Conservation (phyloP, 2,797 vertebrate species). For the Cetoscarus ocellatus region DNA sequence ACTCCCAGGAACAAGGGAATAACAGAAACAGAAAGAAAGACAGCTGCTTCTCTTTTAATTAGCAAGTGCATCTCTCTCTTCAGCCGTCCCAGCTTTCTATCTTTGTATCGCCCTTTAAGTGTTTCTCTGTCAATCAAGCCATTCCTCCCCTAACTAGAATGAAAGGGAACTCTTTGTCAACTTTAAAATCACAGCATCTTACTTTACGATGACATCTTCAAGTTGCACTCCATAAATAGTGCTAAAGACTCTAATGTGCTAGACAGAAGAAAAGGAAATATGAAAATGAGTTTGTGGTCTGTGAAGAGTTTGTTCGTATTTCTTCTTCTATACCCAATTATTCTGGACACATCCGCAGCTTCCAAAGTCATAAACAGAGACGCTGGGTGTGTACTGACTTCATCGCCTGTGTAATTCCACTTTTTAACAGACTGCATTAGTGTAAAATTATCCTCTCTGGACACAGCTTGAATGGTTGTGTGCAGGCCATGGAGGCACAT, state of each 20-base stretch:
- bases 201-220: slow-evolving; percentile 59
- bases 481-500: slow-evolving; percentile 25
- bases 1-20: slow-evolving; percentile 84
- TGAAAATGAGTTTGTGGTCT: slow-evolving; percentile 42
- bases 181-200: slow-evolving; percentile 67
- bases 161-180: slow-evolving; percentile 76
- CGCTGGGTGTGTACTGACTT: slow-evolving; percentile 36
- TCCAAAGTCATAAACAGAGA: slow-evolving; percentile 41
- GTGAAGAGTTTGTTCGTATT: slow-evolving; percentile 31
- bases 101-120: slow-evolving; percentile 80
- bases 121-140: slow-evolving; percentile 81
- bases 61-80: slow-evolving; percentile 76
- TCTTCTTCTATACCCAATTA: slow-evolving; percentile 14
- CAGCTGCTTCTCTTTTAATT: slow-evolving; percentile 85
- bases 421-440: slow-evolving; percentile 50
- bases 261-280: slow-evolving; percentile 6
- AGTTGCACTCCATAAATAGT: slow-evolving; percentile 62
- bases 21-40: slow-evolving; percentile 81
- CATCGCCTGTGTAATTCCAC: slow-evolving; percentile 52
- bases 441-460: slow-evolving; percentile 55
- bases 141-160: slow-evolving; percentile 69
- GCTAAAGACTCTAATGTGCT: slow-evolving; percentile 58
- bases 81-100: slow-evolving; percentile 73
- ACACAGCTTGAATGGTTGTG: slow-evolving; percentile 44
- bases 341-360: slow-evolving; percentile 34